phyloP scores from a whole-genome alignment of 2,113 vertebrate genomes.

The Mola mola region DNA sequence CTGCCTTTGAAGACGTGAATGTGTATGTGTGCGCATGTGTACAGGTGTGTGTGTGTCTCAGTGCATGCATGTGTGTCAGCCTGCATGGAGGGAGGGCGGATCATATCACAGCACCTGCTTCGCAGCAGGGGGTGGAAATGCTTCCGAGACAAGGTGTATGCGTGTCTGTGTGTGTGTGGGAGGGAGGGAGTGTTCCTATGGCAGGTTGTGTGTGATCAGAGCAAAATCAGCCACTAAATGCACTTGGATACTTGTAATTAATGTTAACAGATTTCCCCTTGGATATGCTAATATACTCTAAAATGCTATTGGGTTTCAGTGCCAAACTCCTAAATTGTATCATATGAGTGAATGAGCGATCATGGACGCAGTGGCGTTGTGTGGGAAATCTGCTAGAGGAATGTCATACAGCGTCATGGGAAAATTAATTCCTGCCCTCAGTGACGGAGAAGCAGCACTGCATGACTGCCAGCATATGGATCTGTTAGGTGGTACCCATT shows the following conservation, averaged over 20 bases:
- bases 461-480: conserved; percentile 18
- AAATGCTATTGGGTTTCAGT: conserved; percentile 72
- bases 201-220: conserved; percentile 61
- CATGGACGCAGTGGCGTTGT: conserved; percentile 32
- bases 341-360: conserved; percentile 50
- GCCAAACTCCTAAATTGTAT: conserved; percentile 61
- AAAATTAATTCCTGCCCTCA: conserved; percentile 30
- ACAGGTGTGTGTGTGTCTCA: background rate
- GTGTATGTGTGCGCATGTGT: background rate
- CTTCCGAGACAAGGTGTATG: conserved; percentile 32
- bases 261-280: conserved; percentile 64
- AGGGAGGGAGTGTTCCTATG: background rate
- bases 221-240: conserved; percentile 61
- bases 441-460: background rate
- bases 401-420: conserved; percentile 43
- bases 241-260: conserved; percentile 69
- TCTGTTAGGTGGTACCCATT: conserved; percentile 24
- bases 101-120: conserved; percentile 69
- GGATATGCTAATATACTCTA: conserved; percentile 67
- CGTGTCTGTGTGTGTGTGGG: conserved; percentile 7
- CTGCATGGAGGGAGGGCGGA: conserved; percentile 34
- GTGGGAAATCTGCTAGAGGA: conserved; percentile 55
- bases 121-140: conserved; percentile 56
- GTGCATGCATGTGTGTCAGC: conserved; percentile 33
- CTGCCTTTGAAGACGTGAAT: conserved; percentile 60